phyloP scores from a whole-genome alignment of 2,113 vertebrate species.

The Odontophorus gujanensis region DNA sequence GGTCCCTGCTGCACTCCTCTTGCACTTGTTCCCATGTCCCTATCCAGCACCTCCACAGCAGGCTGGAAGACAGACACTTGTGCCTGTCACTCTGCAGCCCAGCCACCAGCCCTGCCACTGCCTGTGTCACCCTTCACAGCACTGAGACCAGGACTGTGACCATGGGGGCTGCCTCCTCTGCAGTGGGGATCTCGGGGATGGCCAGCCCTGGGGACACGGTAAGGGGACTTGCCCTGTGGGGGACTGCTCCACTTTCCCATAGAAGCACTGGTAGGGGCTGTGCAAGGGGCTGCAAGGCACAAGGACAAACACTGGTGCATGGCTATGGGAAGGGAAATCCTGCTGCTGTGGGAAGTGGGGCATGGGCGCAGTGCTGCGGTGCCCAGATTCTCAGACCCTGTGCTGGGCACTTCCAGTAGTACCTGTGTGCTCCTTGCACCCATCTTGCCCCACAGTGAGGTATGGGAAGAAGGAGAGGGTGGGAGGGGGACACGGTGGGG shows the following conservation, averaged over 20 bases:
- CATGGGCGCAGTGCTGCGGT: neutral
- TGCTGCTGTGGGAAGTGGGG: neutral
- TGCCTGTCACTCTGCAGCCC: neutral
- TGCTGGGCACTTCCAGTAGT: neutral
- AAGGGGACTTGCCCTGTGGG: neutral
- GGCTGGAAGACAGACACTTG: neutral
- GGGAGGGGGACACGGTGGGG: rapidly evolving
- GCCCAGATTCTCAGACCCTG: neutral
- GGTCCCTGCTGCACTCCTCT: neutral
- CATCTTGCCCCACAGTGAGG: neutral
- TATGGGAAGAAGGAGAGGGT: neutral
- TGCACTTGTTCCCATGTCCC: neutral
- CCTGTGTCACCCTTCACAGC: neutral
- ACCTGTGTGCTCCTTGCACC: neutral
- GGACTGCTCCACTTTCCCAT: neutral
- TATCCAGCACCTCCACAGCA: rapidly evolving
- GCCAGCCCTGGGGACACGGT: neutral
- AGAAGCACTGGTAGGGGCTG: neutral
- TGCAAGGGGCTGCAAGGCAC: neutral
- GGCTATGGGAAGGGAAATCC: neutral
- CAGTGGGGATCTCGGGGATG: rapidly evolving
- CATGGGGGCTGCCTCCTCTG: conserved; percentile 9
- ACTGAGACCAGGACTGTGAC: rapidly evolving
- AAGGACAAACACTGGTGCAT: neutral
- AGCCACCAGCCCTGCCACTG: neutral